Evolutionary conservation across 37 sponge, comb jelly and placozoan genomes (phyloP), one percentile per base, ranked within the genome.

Genomic region (Oopsacas minuta): DNA sequence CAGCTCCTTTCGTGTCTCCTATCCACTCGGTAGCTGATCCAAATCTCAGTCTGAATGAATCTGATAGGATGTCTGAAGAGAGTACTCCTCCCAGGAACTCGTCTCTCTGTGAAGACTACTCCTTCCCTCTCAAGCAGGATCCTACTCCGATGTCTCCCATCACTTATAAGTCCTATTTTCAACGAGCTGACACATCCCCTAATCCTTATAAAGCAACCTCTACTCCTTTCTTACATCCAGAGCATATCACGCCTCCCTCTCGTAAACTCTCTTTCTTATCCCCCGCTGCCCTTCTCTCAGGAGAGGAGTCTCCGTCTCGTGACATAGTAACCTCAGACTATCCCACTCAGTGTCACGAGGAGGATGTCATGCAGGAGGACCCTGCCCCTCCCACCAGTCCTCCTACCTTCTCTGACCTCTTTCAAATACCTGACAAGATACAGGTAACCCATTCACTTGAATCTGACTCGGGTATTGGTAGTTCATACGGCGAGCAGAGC

Each of bases 401-500:
- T 3, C 17, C 22, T 3, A n/a, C 30, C 32, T n/a, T 12, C 75
- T 61, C 75, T 5, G 51, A 46, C 51, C 12, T 46, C 17, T 46
- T 22, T 17, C 30, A 10, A 3, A 12, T 61, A 3, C 30, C 75
- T 61, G 75, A 61, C 22, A 61, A 12, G 30, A 25, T 61, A 5
- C 75, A 20, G 75, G 22, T 34, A 61, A 61, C 75, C 75, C 75
- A 61, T 3, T 61, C 75, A 61, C 75, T 61, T 5, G 75, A 61
- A 34, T 10, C 32, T 5, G 75, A 61, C 75, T 61, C 75, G 22
- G 75, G 75, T 5, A 61, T 61, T n/a, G 75, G 75, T 3, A 61
- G 75, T 12, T 61, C 75, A 3, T 61, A 61, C 75, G 20, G 75
- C 32, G 75, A 61, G 75, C 75, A 61, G 75, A 61, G 75, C 75